Percentiles rank a stretch among this genome's conserved stretches.
These are phyloP conservation scores for Sarotherodon lohbergeri DNA, from an alignment of 2,113 vertebrate genomes.

Conservation along the genomic window DNA sequence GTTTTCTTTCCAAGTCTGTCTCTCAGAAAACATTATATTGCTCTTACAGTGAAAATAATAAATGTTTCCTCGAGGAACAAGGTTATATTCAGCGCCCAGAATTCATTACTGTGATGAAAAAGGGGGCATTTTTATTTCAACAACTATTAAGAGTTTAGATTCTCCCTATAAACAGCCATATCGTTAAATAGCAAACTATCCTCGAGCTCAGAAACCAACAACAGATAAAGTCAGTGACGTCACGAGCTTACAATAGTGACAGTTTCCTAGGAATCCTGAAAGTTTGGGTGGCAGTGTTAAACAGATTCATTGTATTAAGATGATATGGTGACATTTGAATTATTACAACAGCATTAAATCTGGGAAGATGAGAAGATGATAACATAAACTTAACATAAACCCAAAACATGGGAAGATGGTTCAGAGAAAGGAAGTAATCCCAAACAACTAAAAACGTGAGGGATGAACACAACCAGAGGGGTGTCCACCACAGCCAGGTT, in stretches of 20 bases:
- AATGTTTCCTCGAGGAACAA: neutral
- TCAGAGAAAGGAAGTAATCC: neutral
- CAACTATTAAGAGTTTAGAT: neutral
- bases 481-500: neutral
- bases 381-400: neutral
- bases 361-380: neutral
- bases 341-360: neutral
- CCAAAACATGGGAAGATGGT: neutral
- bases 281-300: neutral
- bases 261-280: neutral
- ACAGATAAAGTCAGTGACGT: neutral
- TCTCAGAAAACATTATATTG: neutral
- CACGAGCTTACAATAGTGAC: neutral
- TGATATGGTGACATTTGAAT: neutral
- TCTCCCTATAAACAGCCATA: neutral
- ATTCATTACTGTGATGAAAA: slow-evolving; percentile 19
- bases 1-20: neutral
- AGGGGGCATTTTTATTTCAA: neutral
- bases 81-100: neutral
- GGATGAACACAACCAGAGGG: neutral
- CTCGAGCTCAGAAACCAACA: neutral
- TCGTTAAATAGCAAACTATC: neutral
- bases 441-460: neutral
- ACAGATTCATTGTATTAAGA: neutral
- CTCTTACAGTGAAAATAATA: slow-evolving; percentile 1